Base-by-base conservation (phyloP, 2,113 vertebrate species). In the Bungarus multicinctus region DNA sequence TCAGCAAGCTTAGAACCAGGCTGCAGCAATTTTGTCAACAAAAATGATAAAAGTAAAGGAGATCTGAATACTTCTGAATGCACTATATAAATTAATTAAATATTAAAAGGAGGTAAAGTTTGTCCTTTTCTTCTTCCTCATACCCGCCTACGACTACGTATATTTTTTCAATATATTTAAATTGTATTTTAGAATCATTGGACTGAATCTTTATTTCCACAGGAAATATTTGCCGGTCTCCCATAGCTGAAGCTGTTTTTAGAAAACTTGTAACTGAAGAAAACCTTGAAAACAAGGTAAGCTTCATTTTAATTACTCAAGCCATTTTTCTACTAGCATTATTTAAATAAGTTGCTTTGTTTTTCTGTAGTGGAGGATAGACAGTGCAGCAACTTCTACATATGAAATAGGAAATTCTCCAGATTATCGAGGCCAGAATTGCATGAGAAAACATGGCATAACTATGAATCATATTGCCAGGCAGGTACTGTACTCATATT, bases 151-250 rank as follows among this genome's bases (percentile, higher is more conserved):
- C 43, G 55, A 4, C 18, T 11, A 52, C 11, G 0, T n/a, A 25
- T 22, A 43, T 34, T 43, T 89, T 57, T 89, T 89, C 14, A 57
- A 22, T 18, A 6, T 60, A 1, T 43, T 14, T 54, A 57, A 89
- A n/a, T 30, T 53, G 2, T 95, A 64, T 92, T 88, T 95, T 52
- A 93, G 25, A 54, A 34, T 86, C 30, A 64, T 23, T 60, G 6
- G 6, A 89, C 90, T 74, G 60, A 81, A n/a, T 96, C 43, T 91
- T 54, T 95, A 20, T 95, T 97, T 96, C 96, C 89, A 0, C 95
- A 98, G 99, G 99, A 94, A 99, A 99, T 95, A 99, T 99, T 92
- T 99, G 99, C 94, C 98, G 99, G 86, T 99, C 99, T 95, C 99
- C 99, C 85, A 99, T 99, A 43, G 99, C 99, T 39, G 99, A 99